phyloP scores from a whole-genome alignment of 2,797 vertebrate genomes.

The Muscicapa comitata region DNA sequence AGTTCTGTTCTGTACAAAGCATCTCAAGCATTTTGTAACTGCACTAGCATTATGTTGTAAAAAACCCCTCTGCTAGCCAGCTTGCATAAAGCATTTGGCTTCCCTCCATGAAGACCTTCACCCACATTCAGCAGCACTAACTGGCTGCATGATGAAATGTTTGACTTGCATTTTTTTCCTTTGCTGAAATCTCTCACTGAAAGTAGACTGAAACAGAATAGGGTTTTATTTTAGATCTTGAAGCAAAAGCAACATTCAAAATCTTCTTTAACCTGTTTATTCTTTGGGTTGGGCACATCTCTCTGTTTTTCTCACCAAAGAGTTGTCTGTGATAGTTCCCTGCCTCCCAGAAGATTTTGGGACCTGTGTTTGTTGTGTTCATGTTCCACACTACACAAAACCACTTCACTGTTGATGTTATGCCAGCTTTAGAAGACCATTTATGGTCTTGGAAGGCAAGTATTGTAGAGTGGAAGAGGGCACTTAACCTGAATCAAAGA shows the following conservation, averaged over 20 bases:
- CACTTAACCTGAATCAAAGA: neutral
- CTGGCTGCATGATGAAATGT: neutral
- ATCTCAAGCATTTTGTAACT: neutral
- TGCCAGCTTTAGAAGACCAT: neutral
- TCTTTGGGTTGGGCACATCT: neutral
- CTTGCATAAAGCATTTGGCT: constrained; percentile 30
- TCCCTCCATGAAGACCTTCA: constrained; percentile 29
- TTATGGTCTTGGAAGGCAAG: neutral
- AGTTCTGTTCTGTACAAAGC: neutral
- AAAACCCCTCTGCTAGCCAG: neutral
- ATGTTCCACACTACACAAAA: neutral
- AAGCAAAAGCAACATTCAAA: neutral
- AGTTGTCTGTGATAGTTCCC: neutral
- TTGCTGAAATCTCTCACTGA: neutral
- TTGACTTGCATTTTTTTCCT: neutral
- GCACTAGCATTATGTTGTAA: neutral
- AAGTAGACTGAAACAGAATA: neutral
- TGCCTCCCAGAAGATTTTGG: neutral
- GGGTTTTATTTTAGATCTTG: neutral
- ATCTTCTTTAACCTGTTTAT: neutral
- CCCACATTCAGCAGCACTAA: constrained; percentile 3
- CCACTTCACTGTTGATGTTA: neutral
- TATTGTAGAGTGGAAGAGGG: neutral
- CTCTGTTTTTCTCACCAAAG: neutral
- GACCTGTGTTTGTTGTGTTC: neutral